phyloP scores from a whole-genome alignment of 2,113 vertebrate species.

The Oncorhynchus keta region DNA sequence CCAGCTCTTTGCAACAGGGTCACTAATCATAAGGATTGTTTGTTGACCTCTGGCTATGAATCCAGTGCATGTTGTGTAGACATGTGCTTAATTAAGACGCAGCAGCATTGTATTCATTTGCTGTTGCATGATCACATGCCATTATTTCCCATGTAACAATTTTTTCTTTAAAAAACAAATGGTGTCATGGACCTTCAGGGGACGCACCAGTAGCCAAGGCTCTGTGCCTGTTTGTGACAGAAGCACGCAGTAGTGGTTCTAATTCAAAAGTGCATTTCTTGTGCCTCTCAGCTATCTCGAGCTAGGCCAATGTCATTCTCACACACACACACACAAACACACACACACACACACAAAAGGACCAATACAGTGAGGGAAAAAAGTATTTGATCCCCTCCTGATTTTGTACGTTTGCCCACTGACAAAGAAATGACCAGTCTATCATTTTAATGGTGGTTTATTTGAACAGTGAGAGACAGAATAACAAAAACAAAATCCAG shows the following conservation, averaged over 20 bases:
- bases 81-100: slow-evolving; percentile 11
- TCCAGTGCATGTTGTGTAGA: background rate
- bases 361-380: too few species aligned
- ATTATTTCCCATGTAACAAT: slow-evolving; percentile 4
- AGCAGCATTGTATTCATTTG: slow-evolving; percentile 13
- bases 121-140: background rate
- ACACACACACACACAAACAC: slow-evolving; percentile 5
- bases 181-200: background rate
- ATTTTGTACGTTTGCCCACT: too few species aligned
- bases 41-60: background rate
- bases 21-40: background rate
- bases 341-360: background rate
- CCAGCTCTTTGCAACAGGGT: background rate
- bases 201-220: slow-evolving; percentile 10
- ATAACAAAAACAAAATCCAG: too few species aligned
- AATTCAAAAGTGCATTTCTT: slow-evolving; percentile 11
- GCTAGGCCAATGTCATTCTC: background rate
- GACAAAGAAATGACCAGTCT: too few species aligned
- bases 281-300: slow-evolving; percentile 10
- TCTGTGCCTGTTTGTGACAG: slow-evolving; percentile 8
- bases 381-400: too few species aligned
- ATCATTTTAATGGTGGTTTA: too few species aligned
- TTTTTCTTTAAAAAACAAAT: background rate
- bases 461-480: too few species aligned
- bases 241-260: background rate